These are phyloP conservation scores for Trinorchestia longiramus DNA, from an alignment of 1,140 invertebrate genomes.

Conservation along the genomic window DNA sequence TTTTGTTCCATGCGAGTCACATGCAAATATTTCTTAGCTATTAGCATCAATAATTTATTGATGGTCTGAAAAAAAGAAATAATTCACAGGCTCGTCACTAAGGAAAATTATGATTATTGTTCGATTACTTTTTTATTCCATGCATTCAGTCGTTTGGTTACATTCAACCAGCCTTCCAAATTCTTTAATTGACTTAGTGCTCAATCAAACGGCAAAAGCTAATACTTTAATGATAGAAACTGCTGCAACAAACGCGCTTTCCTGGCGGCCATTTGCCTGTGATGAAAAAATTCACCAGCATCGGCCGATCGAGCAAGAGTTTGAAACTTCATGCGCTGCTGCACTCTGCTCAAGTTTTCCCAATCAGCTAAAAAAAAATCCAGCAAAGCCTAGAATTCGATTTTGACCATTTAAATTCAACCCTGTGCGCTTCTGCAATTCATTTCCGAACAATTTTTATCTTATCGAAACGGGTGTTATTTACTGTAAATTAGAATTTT, in stretches of 20 bases:
- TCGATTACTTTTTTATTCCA: background rate
- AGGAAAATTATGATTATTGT: background rate
- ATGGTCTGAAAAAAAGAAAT: background rate
- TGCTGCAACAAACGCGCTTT: background rate
- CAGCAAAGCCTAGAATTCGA: background rate
- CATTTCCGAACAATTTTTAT: background rate
- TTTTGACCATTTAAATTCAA: background rate
- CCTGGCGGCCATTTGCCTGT: background rate
- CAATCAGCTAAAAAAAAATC: background rate
- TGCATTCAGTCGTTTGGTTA: background rate
- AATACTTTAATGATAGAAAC: background rate
- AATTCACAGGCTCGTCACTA: background rate
- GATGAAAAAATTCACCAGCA: background rate
- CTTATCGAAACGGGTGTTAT: background rate
- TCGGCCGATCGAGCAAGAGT: background rate
- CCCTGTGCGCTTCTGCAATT: background rate
- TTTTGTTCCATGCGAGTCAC: no score
- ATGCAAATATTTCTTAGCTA: background rate
- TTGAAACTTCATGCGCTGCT: background rate
- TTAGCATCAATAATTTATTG: background rate
- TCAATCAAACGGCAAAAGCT: conserved; percentile 35
- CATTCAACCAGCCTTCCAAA: background rate
- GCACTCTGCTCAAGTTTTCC: background rate
- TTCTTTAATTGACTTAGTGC: conserved; percentile 8
- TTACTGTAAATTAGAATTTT: background rate